Evolutionary conservation across 2,888 invertebrate genomes (phyloP), one percentile per base, ranked within the genome.

Genomic region (Hoplodrina blanda): DNA sequence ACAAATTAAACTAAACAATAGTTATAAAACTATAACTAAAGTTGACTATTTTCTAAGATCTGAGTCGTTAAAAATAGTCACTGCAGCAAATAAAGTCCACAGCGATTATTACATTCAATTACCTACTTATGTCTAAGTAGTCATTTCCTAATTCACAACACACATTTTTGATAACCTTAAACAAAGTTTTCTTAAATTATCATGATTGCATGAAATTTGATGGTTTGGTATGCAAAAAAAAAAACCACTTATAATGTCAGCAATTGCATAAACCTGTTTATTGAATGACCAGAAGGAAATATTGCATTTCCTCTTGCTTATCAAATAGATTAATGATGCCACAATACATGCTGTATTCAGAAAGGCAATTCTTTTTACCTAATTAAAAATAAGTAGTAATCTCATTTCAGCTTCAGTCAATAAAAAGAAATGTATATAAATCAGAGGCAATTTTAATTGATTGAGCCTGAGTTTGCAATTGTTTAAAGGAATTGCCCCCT

Each of bases 151-250:
- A 25, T 33, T 25, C 11, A 60, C 44, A 52, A n/a, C n/a, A 52
- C n/a, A 52, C 33, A 57, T 19, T 33, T 41, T 46, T 15, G 30
- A 69, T 70, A 69, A 70, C 50, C 49, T 30, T 69, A 55, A 56
- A 44, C 30, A 19, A 30, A 65, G 13, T 13, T 19, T 30, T 5
- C 13, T 7, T 3, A 13, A 20, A 33, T 7, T 8, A 37, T 10
- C 13, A 37, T 8, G 20, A n/a, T 13, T 15, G 15, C 1, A 37
- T 20, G n/a, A 62, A 20, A 37, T 3, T 0, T 0, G 4, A 20
- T 8, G 4, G 7, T 20, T 55, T 37, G 2, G 5, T 54, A n/a
- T 0, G 0, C n/a, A 62, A 20, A 50, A 6, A 20, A 50, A 6
- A 20, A 25, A 62, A 19, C 11, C 17, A 30, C 6, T 65, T 13